A percentile compares a stretch with the other conserved stretches of the same genome.
These are phyloP conservation scores for Rambutsinella grinnellia DNA, from an alignment of 2,888 invertebrate species.

Conservation along the genomic window DNA sequence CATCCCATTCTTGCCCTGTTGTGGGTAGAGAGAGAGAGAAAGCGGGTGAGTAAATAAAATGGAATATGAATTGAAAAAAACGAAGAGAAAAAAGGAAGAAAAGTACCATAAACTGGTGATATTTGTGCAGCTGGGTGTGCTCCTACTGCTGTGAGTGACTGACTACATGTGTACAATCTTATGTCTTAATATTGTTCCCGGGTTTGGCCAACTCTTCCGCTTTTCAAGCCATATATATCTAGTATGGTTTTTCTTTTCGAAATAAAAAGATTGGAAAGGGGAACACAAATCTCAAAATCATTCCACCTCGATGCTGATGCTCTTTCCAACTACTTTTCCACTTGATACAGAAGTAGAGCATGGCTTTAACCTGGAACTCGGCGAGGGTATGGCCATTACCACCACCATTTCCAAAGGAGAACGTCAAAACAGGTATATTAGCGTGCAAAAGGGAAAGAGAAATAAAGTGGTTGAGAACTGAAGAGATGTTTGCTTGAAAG, in stretches of 20 bases:
- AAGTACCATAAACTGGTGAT: not conserved
- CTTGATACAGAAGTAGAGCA: too few relatives aligned
- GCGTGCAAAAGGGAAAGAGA: slow-evolving; percentile 17
- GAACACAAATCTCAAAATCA: slow-evolving; percentile 53
- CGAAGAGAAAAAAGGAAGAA: slow-evolving; percentile 13
- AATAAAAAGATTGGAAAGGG: slow-evolving; percentile 6
- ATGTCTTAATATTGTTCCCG: slow-evolving; percentile 40
- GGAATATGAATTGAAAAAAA: slow-evolving; percentile 28
- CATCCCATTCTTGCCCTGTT: slow-evolving; percentile 13
- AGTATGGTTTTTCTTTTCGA: too few relatives aligned
- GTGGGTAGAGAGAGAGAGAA: slow-evolving; percentile 19
- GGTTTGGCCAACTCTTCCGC: slow-evolving; percentile 15
- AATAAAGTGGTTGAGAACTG: slow-evolving; percentile 37
- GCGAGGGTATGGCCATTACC: slow-evolving; percentile 29
- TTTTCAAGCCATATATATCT: not conserved
- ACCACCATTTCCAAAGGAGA: slow-evolving; percentile 1
- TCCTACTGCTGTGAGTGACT: not conserved
- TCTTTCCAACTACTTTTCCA: slow-evolving; percentile 43
- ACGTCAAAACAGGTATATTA: slow-evolving; percentile 52
- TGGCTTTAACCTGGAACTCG: too few relatives aligned
- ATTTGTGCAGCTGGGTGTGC: slow-evolving; percentile 20
- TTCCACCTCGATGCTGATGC: slow-evolving; percentile 45
- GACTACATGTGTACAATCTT: slow-evolving; percentile 19
- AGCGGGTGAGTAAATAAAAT: too few relatives aligned
- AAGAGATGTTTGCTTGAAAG: slow-evolving; percentile 34